Evolutionary conservation across 2,888 invertebrate genomes (phyloP).

Genomic region (Agrilus biguttatus): DNA sequence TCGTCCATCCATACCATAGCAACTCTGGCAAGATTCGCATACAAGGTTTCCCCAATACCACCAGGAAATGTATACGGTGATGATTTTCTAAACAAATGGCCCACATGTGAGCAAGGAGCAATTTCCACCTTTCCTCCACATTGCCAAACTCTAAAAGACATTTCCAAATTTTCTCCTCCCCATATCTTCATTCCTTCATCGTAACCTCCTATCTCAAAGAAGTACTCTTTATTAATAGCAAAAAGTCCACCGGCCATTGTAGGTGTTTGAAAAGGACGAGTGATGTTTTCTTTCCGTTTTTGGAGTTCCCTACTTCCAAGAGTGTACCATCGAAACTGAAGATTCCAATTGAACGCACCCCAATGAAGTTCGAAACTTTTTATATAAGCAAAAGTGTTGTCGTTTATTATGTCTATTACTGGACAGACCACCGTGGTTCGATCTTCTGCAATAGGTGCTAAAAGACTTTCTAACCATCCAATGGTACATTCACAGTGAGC

Average conservation of each 20-base stretch:
- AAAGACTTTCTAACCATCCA: slow-evolving; percentile 48
- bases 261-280: slow-evolving; percentile 63
- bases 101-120: slow-evolving; percentile 85
- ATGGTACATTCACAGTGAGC: slow-evolving; percentile 85
- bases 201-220: slow-evolving; percentile 71
- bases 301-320: slow-evolving; percentile 51
- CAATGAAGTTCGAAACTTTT: slow-evolving; percentile 92
- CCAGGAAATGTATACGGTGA: slow-evolving; percentile 94
- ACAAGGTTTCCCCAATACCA: slow-evolving; percentile 75
- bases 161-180: slow-evolving; percentile 97
- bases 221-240: slow-evolving; percentile 71
- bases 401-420: slow-evolving; percentile 87
- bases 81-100: slow-evolving; percentile 81
- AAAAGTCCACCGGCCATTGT: slow-evolving; percentile 95
- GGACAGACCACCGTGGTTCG: slow-evolving; percentile 59
- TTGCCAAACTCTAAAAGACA: slow-evolving; percentile 93
- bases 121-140: slow-evolving; percentile 87
- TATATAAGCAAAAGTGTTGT: slow-evolving; percentile 89
- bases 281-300: slow-evolving; percentile 45
- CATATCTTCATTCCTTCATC: slow-evolving; percentile 72
- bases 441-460: slow-evolving; percentile 42
- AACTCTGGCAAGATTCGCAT: slow-evolving; percentile 81
- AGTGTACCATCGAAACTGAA: slow-evolving; percentile 78
- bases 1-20: slow-evolving; percentile 98
- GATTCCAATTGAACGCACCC: slow-evolving; percentile 97